These are phyloP conservation scores for Bellardia pandia DNA, from an alignment of 2,888 invertebrate species.

Conservation along the genomic window DNA sequence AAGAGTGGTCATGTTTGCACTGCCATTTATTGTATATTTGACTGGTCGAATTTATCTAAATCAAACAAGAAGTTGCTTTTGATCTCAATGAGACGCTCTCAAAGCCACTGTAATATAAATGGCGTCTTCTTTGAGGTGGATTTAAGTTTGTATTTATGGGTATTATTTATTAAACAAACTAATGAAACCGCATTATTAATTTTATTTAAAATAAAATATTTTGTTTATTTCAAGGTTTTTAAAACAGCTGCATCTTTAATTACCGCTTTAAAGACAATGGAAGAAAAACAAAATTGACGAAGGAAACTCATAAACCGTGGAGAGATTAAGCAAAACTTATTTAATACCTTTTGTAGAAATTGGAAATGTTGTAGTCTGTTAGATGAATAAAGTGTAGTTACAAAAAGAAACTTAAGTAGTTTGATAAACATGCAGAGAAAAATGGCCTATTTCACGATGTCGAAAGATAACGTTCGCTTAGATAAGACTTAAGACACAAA, in stretches of 20 bases:
- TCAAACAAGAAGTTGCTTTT: conserved; percentile 13
- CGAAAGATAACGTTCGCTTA: too few species aligned
- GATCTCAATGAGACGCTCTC: conserved; percentile 38
- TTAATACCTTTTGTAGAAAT: too few species aligned
- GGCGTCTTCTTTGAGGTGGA: conserved; percentile 59
- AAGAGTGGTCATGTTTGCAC: conserved; percentile 41
- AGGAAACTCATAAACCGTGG: too few species aligned
- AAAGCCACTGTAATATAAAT: background rate
- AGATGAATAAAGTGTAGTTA: too few species aligned
- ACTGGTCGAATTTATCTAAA: conserved; percentile 27
- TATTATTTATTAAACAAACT: background rate
- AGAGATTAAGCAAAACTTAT: too few species aligned
- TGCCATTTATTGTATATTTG: conserved; percentile 44
- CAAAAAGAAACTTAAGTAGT: too few species aligned
- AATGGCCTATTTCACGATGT: too few species aligned
- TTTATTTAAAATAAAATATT: background rate
- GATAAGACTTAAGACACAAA: too few species aligned
- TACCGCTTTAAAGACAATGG: conserved; percentile 36
- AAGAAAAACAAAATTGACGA: conserved; percentile 34
- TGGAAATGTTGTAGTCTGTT: too few species aligned
- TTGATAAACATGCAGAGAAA: too few species aligned
- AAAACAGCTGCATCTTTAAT: conserved; percentile 48
- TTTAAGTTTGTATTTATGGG: conserved; percentile 50
- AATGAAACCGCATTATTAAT: background rate
- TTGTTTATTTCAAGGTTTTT: conserved; percentile 38